Evolutionary conservation across 2,797 vertebrate genomes (phyloP).

Genomic region (Smutsia gigantea): DNA sequence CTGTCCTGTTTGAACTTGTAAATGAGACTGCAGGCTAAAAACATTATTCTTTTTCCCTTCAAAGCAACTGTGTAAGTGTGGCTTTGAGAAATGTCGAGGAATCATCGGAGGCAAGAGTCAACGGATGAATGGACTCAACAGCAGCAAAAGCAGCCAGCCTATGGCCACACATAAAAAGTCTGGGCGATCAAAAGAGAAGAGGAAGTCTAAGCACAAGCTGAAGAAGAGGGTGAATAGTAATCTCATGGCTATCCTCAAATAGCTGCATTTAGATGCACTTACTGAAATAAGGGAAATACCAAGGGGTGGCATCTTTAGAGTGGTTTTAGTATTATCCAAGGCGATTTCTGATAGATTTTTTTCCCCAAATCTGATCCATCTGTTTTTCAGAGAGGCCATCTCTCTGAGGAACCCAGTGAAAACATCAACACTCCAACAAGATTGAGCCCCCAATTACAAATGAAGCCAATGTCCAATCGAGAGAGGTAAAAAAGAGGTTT

Average conservation of each 20-base stretch:
- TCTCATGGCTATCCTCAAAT: background rate
- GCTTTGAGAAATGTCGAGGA: constrained; percentile 95
- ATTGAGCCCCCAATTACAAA: constrained; percentile 95
- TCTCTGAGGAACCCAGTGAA: constrained; percentile 93
- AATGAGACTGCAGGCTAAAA: background rate
- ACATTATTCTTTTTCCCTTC: background rate
- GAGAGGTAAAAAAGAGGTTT: constrained; percentile 89
- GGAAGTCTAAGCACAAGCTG: constrained; percentile 98
- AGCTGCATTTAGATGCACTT: background rate
- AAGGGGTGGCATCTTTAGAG: background rate
- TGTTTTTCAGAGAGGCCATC: constrained; percentile 88
- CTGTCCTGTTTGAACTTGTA: background rate
- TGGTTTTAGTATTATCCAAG: constrained; percentile 8
- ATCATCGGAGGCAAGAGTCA: constrained; percentile 98
- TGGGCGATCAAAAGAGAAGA: constrained; percentile 96
- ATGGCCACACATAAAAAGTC: constrained; percentile 89
- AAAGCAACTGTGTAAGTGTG: constrained; percentile 96
- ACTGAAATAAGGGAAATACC: background rate
- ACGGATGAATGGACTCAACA: constrained; percentile 92
- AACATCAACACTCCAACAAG: constrained; percentile 88
- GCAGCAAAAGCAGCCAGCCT: constrained; percentile 86
- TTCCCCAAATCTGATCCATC: constrained; percentile 32
- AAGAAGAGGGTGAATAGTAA: constrained; percentile 93
- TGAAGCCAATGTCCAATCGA: constrained; percentile 99
- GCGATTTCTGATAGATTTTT: background rate